Conservation (phyloP, 2,113 vertebrate species). For the Sorex araneus region DNA sequence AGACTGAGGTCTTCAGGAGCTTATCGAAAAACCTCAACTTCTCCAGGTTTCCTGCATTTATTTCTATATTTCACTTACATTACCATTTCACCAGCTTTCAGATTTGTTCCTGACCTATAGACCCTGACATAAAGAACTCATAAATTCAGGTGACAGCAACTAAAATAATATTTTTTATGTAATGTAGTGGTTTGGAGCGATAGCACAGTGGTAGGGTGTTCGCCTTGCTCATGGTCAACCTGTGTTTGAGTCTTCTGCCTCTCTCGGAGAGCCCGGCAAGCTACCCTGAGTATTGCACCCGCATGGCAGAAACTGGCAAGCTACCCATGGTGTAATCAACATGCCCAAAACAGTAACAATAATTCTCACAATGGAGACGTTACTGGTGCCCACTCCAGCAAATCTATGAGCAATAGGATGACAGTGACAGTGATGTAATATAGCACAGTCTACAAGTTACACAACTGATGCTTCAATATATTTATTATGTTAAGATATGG, state of each 20-base stretch:
- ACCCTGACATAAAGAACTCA: background rate
- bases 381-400: too few relatives aligned
- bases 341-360: too few relatives aligned
- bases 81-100: slow-evolving; percentile 1
- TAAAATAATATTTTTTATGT: background rate
- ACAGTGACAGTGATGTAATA: too few relatives aligned
- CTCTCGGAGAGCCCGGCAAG: too few relatives aligned
- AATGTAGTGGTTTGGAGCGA: too few relatives aligned
- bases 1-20: background rate
- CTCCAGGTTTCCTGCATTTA: background rate
- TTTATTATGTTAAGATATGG: background rate
- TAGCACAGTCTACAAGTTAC: background rate
- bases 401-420: too few relatives aligned
- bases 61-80: background rate
- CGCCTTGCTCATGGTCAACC: too few relatives aligned
- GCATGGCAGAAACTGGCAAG: too few relatives aligned
- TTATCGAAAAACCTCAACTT: background rate
- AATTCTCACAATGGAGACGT: background rate
- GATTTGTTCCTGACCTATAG: background rate
- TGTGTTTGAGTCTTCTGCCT: too few relatives aligned
- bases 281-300: too few relatives aligned
- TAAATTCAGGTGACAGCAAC: background rate
- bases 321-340: too few relatives aligned
- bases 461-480: background rate
- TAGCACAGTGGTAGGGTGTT: too few relatives aligned